Percentiles rank a stretch among this genome's conserved stretches.
phyloP scores from a whole-genome alignment of 2,113 vertebrate species.

The Chlamydotis undulata region DNA sequence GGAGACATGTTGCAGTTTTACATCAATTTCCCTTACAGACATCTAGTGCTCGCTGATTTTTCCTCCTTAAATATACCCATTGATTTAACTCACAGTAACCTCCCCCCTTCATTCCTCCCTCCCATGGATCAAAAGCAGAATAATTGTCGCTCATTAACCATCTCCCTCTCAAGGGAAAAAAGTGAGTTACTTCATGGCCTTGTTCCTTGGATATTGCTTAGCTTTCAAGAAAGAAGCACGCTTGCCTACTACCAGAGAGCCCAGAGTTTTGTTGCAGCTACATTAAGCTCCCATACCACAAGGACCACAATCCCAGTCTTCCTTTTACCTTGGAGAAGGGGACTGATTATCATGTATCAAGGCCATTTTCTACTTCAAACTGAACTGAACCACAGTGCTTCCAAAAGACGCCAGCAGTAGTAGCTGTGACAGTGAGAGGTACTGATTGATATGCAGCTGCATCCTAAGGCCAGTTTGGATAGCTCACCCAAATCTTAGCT shows the following conservation, averaged over 20 bases:
- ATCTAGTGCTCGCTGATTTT: background rate
- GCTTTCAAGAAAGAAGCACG: background rate
- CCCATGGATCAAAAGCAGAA: background rate
- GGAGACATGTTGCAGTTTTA: slow-evolving; percentile 39
- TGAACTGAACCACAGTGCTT: background rate
- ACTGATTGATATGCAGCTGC: background rate
- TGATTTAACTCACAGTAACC: slow-evolving; percentile 21
- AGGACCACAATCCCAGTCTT: background rate
- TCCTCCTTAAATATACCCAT: slow-evolving; percentile 44
- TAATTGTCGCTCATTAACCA: background rate
- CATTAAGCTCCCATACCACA: background rate
- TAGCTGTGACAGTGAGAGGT: background rate
- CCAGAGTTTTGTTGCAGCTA: background rate
- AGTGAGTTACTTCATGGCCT: background rate
- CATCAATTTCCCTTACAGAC: slow-evolving; percentile 38
- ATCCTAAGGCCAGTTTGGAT: background rate
- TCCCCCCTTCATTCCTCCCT: background rate
- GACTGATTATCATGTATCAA: background rate
- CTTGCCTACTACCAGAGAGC: background rate
- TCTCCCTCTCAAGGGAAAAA: background rate
- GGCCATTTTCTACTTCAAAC: background rate
- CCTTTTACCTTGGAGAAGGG: background rate
- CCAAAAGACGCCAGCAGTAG: background rate
- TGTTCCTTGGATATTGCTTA: background rate
- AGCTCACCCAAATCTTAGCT: background rate